Evolutionary conservation across 2,113 vertebrate species (phyloP), one percentile per base, ranked within the genome.

Genomic region (Nycticebus coucang): DNA sequence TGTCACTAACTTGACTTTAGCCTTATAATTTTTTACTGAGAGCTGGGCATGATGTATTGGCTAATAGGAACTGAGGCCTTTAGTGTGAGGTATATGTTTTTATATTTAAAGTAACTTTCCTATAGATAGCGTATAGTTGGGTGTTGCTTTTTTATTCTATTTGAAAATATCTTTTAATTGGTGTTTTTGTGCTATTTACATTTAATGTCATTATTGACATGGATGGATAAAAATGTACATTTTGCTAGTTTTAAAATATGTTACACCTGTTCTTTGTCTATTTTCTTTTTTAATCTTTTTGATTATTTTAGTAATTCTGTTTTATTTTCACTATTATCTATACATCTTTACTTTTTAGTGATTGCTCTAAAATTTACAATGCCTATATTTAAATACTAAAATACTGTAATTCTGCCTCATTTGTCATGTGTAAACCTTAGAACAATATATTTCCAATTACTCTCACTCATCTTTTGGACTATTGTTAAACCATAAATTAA

Each of bases 281-380:
- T 74, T 95, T 87, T 90, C 59, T 79, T 53, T 93, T 75, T 75
- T 7, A 33, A 21, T 60, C 37, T 55, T 71, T 82, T 72, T 77
- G 3, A 66, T 62, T 62, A 50, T 72, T 57, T 91, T 87, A 78
- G 64, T 79, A 24, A 75, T 75, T 45, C 33, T 74, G 86, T 82
- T 92, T 91, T 81, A 83, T 87, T 94, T 87, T 94, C 26, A 62
- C 53, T 87, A 83, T 83, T 87, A 53, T 64, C 81, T 85, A 59
- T 91, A 45, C 9, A 7, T 62, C 19, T 33, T 74, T 66, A 79
- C 55, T 59, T 94, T 82, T 84, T 77, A 78, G 15, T 79, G 50
- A 30, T 62, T 90, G 37, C 7, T 19, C 57, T 74, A 60, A 59
- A 19, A 53, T 60, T 85, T 78, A 68, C n/a, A 78, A 37, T 64